Evolutionary conservation across 2,797 vertebrate genomes (phyloP).

Genomic region (Kryptolebias ocellatus): DNA sequence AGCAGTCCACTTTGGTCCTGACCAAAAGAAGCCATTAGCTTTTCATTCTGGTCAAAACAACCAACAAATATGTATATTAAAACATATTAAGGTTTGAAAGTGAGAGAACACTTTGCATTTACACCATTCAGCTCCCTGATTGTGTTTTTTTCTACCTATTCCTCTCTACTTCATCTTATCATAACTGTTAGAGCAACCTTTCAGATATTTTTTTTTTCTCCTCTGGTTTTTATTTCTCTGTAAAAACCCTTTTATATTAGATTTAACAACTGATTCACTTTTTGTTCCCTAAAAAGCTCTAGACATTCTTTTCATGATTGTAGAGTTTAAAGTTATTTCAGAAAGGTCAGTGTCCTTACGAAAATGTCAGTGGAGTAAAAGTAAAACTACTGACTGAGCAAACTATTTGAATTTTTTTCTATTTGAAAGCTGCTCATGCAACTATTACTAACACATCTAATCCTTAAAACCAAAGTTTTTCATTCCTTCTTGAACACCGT

Average conservation of each 20-base stretch:
- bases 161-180: constrained; percentile 8
- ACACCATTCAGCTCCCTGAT: neutral
- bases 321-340: neutral
- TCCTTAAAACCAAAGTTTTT: neutral
- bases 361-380: neutral
- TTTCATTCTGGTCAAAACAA: too few species aligned
- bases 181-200: constrained; percentile 17
- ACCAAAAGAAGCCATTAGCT: too few species aligned
- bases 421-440: neutral
- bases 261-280: neutral
- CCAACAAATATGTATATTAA: neutral
- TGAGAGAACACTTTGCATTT: constrained; percentile 37
- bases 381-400: neutral
- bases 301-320: neutral
- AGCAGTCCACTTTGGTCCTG: too few species aligned
- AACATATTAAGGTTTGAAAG: constrained; percentile 46
- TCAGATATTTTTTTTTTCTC: neutral
- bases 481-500: neutral
- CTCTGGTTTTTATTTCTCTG: constrained; percentile 2
- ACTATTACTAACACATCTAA: neutral
- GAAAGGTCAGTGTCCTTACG: neutral
- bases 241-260: constrained; percentile 2
- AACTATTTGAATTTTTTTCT: neutral
- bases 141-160: neutral
- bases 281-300: neutral